A percentile compares a stretch with the other conserved stretches of the same genome.
Evolutionary conservation across 2,797 vertebrate species (phyloP).

Genomic region (Tragopan temminckii): DNA sequence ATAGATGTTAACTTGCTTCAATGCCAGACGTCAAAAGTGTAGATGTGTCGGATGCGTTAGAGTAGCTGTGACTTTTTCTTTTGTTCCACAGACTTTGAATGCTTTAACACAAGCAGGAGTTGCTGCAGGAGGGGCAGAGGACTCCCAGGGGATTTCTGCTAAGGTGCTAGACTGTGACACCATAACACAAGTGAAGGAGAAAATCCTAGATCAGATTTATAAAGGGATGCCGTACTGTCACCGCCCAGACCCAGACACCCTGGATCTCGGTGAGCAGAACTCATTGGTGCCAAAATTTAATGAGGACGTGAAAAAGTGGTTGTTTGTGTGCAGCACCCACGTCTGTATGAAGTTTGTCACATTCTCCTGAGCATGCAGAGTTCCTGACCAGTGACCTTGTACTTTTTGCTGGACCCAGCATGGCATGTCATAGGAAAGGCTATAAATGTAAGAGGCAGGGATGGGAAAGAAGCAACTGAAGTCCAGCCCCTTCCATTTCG

Average conservation of each 20-base stretch:
- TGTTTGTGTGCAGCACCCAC: neutral
- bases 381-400: neutral
- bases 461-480: neutral
- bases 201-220: conserved; percentile 95
- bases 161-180: conserved; percentile 96
- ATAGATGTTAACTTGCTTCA: neutral
- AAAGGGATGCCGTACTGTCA: conserved; percentile 93
- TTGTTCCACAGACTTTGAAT: conserved; percentile 88
- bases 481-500: neutral
- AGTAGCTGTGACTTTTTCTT: neutral
- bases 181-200: conserved; percentile 97
- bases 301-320: neutral
- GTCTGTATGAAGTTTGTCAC: rapidly evolving
- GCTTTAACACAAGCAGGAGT: conserved; percentile 87
- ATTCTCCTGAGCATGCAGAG: neutral
- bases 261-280: conserved; percentile 92
- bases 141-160: conserved; percentile 88
- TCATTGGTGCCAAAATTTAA: neutral
- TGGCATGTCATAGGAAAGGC: neutral
- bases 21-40: neutral
- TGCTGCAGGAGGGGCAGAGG: conserved; percentile 84
- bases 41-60: conserved; percentile 17
- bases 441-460: neutral
- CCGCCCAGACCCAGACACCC: conserved; percentile 90
- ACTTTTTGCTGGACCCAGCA: neutral